Base-by-base conservation (phyloP, 2,797 vertebrate species). In the Acipenser ruthenus region DNA sequence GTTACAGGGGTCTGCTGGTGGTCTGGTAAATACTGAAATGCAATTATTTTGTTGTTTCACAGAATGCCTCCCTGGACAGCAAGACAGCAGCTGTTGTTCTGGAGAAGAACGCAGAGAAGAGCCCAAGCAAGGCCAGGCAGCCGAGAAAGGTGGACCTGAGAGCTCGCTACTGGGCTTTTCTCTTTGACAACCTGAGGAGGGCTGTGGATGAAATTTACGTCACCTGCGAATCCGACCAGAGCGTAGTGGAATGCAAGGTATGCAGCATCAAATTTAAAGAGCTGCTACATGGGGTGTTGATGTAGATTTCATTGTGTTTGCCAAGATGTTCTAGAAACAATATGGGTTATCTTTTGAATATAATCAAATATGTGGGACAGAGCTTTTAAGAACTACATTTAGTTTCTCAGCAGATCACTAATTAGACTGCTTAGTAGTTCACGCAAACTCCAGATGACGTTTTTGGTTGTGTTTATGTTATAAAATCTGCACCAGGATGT, bases 241-340 rank as follows among this genome's bases (percentile, higher is more conserved):
- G 97, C 0, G 97, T 99, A n/a, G 94, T 99, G 23, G 96, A 99
- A 72, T 99, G 97, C 87, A 98, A 93, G 94, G 97, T 99, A 75
- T 75, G 89, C 8, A 13, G 49, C 49, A 4, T 13, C 55, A 58
- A 11, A 12, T 58, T 11, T 6, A 58, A 58, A n/a, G 55, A 58
- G 55, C 7, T 12, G 5, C 6, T n/a, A 10, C 55, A 58, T n/a
- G 23, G 23, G 23, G 23, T 37, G 23, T 37, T 37, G 23, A 37
- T 37, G 23, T 37, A 37, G 23, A 37, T 37, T 37, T 37, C 23
- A 37, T 37, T 37, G 23, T 37, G 23, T 37, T 37, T 37, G 23
- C 23, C 23, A 37, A 37, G 23, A 37, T 37, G 2, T 37, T 37
- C 23, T 37, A 37, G 2, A 37, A 37, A 37, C 23, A 37, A 37